Evolutionary conservation across 1,140 invertebrate species (phyloP).

Genomic region (Anastrepha obliqua): DNA sequence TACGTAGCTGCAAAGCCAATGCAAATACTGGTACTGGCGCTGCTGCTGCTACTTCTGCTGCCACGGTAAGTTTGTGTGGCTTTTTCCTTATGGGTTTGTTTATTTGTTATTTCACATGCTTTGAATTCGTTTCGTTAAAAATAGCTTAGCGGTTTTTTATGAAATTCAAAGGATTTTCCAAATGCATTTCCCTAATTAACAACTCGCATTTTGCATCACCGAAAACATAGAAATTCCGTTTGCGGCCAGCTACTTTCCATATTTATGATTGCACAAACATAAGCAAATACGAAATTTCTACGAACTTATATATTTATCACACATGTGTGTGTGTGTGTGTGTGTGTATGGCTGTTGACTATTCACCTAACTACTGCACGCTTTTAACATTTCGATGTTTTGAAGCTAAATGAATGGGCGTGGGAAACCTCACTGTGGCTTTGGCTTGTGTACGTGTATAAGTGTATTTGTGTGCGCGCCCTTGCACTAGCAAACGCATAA

Average conservation of each 20-base stretch:
- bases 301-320: not conserved
- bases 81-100: not conserved
- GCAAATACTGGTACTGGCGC: not conserved
- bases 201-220: constrained; percentile 51
- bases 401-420: constrained; percentile 22
- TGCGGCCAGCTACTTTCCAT: constrained; percentile 42
- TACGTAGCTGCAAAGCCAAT: constrained; percentile 4
- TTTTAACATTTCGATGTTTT: constrained; percentile 34
- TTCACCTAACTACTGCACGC: not conserved
- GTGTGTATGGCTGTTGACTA: not conserved
- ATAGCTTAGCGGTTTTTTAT: constrained; percentile 44
- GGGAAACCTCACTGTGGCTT: constrained; percentile 36
- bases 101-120: not conserved
- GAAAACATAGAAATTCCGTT: constrained; percentile 48
- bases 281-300: not conserved
- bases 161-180: constrained; percentile 37
- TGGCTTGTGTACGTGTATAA: not conserved
- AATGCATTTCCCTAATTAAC: constrained; percentile 52
- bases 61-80: not conserved
- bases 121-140: constrained; percentile 47
- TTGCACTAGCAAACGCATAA: not conserved
- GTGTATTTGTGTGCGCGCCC: not conserved
- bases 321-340: not conserved
- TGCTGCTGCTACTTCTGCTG: not conserved
- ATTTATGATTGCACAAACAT: not conserved